Percentiles rank a stretch among this genome's conserved stretches.
phyloP scores from a whole-genome alignment of 2,888 invertebrate genomes.

The Nezara viridula region DNA sequence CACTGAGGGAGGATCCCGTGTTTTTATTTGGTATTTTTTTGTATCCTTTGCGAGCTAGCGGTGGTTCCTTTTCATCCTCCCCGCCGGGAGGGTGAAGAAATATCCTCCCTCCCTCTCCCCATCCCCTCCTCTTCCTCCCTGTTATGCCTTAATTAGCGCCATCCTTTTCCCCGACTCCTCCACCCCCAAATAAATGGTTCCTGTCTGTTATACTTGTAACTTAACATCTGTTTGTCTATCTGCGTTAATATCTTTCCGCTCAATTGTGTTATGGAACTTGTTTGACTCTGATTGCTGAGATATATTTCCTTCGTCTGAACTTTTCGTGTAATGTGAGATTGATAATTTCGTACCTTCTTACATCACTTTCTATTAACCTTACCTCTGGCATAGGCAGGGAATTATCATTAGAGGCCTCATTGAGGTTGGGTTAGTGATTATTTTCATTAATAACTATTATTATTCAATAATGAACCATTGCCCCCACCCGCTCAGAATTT shows the following conservation, averaged over 20 bases:
- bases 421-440: too few species aligned
- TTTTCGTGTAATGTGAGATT: background rate
- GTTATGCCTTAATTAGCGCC: constrained; percentile 35
- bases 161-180: constrained; percentile 11
- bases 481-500: too few species aligned
- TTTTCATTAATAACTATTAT: too few species aligned
- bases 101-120: background rate
- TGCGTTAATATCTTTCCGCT: constrained; percentile 33
- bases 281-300: background rate
- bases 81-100: background rate
- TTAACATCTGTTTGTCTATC: constrained; percentile 41
- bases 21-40: constrained; percentile 28
- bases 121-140: background rate
- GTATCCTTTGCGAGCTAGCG: background rate
- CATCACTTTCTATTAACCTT: too few species aligned
- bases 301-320: constrained; percentile 4
- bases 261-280: constrained; percentile 34
- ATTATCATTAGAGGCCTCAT: too few species aligned
- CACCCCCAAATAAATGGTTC: constrained; percentile 7
- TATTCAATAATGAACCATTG: too few species aligned
- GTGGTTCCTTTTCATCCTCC: background rate
- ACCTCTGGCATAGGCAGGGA: too few species aligned
- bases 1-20: background rate
- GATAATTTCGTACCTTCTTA: too few species aligned
- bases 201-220: constrained; percentile 42